Evolutionary conservation across 92 coral and sea anemone species (phyloP).

Genomic region (Muricea muricata): DNA sequence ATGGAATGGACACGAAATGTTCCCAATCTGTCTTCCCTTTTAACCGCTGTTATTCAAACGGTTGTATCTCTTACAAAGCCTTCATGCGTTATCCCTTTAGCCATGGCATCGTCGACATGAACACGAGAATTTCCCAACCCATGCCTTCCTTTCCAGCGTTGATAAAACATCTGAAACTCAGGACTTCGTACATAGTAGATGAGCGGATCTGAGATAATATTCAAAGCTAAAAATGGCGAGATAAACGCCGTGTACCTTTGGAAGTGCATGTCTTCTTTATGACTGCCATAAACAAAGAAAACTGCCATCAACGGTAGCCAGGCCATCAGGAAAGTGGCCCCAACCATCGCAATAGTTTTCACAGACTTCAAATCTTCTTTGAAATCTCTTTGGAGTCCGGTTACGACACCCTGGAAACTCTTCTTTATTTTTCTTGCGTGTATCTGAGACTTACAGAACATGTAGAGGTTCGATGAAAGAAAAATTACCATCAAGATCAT

Average conservation of each 20-base stretch:
- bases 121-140: not conserved
- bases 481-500: not conserved
- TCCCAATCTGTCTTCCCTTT: no score
- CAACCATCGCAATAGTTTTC: constrained; percentile 12
- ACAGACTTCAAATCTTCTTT: constrained; percentile 27
- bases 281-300: constrained; percentile 6
- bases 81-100: not conserved
- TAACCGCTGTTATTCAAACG: no score
- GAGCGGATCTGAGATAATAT: constrained; percentile 13
- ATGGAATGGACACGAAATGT: no score
- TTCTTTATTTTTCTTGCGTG: constrained; percentile 1
- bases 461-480: constrained; percentile 14
- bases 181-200: constrained; percentile 31
- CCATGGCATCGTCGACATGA: not conserved
- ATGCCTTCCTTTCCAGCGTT: constrained; percentile 4
- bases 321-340: not conserved
- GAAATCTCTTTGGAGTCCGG: constrained; percentile 8
- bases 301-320: constrained; percentile 8
- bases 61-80: not conserved
- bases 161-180: constrained; percentile 21
- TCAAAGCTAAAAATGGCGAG: not conserved
- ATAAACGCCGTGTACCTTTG: constrained; percentile 18
- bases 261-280: not conserved
- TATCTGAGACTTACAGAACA: constrained; percentile 21
- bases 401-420: not conserved